Evolutionary conservation across 2,113 vertebrate genomes (phyloP).

Genomic region (Morone saxatilis): DNA sequence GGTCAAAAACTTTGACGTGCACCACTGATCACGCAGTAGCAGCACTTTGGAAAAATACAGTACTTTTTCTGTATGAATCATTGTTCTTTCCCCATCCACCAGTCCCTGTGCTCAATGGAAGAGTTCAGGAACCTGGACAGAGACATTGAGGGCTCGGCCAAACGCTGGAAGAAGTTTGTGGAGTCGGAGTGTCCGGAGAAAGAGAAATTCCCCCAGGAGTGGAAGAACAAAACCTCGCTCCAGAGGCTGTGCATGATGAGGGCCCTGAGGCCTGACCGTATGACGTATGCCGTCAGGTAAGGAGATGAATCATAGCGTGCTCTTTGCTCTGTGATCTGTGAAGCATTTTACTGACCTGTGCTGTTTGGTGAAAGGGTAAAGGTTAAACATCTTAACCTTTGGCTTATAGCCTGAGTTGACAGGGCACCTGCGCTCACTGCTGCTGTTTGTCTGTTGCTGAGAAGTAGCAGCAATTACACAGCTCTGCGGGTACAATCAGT

Average conservation of each 20-base stretch:
- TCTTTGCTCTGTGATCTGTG: slow-evolving; percentile 44
- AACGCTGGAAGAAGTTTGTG: slow-evolving; percentile 95
- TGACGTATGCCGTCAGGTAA: slow-evolving; percentile 91
- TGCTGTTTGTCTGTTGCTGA: slow-evolving; percentile 5
- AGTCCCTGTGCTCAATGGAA: slow-evolving; percentile 93
- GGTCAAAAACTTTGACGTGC: slow-evolving; percentile 44
- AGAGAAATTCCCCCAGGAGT: slow-evolving; percentile 96
- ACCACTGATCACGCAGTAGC: slow-evolving; percentile 14
- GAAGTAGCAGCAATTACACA: background rate
- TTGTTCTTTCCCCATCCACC: slow-evolving; percentile 12
- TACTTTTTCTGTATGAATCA: background rate
- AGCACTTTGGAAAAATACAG: background rate
- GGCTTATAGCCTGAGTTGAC: slow-evolving; percentile 6
- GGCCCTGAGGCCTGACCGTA: slow-evolving; percentile 89
- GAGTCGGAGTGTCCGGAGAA: slow-evolving; percentile 95
- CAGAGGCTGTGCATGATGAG: slow-evolving; percentile 94
- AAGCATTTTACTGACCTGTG: slow-evolving; percentile 21
- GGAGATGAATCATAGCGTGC: background rate
- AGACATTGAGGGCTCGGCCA: slow-evolving; percentile 95
- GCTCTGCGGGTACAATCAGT: slow-evolving; percentile 8
- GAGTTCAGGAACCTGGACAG: slow-evolving; percentile 92
- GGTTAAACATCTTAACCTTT: slow-evolving; percentile 48
- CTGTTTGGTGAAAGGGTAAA: slow-evolving; percentile 32
- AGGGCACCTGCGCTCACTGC: slow-evolving; percentile 8
- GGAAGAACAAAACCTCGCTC: slow-evolving; percentile 93